Conservation (phyloP, 2,113 vertebrate genomes). For the Silurus asotus region DNA sequence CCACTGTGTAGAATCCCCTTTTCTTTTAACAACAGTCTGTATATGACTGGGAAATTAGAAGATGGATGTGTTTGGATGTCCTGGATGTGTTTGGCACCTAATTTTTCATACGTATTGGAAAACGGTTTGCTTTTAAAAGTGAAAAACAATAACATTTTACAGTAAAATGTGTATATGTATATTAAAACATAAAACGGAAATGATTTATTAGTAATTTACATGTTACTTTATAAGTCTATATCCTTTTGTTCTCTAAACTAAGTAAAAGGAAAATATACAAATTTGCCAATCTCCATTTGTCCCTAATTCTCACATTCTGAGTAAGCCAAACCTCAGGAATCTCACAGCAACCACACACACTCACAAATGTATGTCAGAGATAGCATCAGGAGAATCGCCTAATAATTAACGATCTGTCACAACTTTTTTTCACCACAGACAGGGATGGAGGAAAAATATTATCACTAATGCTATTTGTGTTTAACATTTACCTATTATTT, state of each 20-base stretch:
- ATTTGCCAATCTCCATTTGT: constrained; percentile 1
- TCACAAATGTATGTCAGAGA: constrained; percentile 28
- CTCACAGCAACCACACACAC: constrained; percentile 41
- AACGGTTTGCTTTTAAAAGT: not conserved
- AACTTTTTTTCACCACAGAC: not conserved
- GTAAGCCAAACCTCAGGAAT: constrained; percentile 12
- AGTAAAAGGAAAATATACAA: not conserved
- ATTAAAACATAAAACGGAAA: not conserved
- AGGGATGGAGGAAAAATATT: not conserved
- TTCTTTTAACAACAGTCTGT: too few relatives aligned
- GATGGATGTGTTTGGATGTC: too few relatives aligned
- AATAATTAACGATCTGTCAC: constrained; percentile 24
- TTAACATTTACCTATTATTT: not conserved
- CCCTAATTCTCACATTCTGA: constrained; percentile 7
- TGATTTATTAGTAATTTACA: not conserved
- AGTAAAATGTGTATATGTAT: not conserved
- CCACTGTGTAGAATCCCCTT: too few relatives aligned
- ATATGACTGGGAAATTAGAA: too few relatives aligned
- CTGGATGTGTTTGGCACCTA: too few relatives aligned
- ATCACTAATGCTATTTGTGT: constrained; percentile 18
- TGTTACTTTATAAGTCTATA: not conserved
- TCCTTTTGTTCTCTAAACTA: not conserved
- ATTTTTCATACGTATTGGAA: not conserved
- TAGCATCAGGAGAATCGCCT: not conserved
- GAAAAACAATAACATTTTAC: not conserved